These are phyloP conservation scores for Papilio dardanus DNA, from an alignment of 1,140 invertebrate genomes.

Conservation along the genomic window DNA sequence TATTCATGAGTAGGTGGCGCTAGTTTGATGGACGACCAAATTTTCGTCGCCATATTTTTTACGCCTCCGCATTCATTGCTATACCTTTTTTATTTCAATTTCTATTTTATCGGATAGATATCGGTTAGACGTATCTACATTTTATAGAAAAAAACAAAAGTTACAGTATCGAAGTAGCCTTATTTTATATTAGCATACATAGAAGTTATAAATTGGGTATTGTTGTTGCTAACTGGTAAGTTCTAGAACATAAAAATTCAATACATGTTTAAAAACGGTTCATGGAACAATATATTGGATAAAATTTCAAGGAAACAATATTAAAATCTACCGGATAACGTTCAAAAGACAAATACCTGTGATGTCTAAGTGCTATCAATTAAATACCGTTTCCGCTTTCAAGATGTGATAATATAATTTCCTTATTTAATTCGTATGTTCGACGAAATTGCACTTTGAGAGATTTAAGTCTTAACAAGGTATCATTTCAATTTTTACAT, in stretches of 20 bases:
- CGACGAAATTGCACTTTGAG: neutral
- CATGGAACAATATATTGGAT: no score
- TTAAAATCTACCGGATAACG: neutral
- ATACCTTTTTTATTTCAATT: constrained; percentile 15
- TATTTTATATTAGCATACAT: no score
- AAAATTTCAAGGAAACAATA: neutral
- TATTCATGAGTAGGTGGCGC: constrained; percentile 35
- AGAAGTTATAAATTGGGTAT: no score
- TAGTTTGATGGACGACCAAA: constrained; percentile 32
- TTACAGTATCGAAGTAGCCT: neutral
- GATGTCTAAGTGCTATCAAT: constrained; percentile 2
- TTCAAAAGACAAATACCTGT: neutral
- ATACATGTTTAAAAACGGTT: no score
- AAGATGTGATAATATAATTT: neutral
- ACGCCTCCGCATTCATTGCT: constrained; percentile 19
- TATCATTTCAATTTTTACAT: no score
- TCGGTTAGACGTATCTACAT: neutral
- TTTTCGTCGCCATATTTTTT: constrained; percentile 28
- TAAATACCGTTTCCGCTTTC: neutral
- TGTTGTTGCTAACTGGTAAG: no score
- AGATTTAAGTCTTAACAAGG: no score
- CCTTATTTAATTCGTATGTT: neutral
- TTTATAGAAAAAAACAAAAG: neutral
- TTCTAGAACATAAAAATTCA: no score
- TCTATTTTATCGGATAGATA: neutral